Percentiles rank a stretch among this genome's conserved stretches.
These are phyloP conservation scores for Artibeus lituratus DNA, from an alignment of 2,797 vertebrate genomes.

Conservation along the genomic window DNA sequence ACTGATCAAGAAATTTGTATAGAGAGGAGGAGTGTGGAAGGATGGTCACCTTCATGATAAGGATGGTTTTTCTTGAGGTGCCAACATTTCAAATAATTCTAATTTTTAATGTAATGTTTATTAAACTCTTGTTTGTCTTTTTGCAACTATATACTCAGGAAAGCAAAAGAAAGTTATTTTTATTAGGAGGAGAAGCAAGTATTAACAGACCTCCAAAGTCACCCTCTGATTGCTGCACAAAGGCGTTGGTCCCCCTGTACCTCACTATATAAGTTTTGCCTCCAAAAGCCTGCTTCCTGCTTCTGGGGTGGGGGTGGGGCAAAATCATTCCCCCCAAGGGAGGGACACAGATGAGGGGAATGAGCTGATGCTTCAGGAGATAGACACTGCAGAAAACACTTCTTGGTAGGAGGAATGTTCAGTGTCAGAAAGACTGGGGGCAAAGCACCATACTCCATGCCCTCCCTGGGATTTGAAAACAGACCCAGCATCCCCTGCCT, in stretches of 20 bases:
- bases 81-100: background rate
- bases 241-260: rapidly evolving
- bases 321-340: rapidly evolving
- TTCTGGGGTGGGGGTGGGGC: rapidly evolving
- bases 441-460: rapidly evolving
- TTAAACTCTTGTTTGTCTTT: background rate
- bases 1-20: background rate
- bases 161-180: background rate
- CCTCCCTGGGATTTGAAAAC: background rate
- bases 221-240: rapidly evolving
- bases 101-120: background rate
- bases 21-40: background rate
- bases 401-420: background rate
- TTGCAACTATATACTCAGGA: background rate
- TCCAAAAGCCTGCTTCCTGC: background rate
- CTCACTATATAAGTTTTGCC: background rate
- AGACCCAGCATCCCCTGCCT: background rate
- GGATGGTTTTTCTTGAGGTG: rapidly evolving
- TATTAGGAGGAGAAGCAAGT: background rate
- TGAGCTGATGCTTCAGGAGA: background rate
- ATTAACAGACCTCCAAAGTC: background rate
- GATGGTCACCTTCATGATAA: rapidly evolving
- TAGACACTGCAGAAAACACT: rapidly evolving
- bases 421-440: background rate
- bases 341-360: rapidly evolving